A percentile compares a stretch with the other conserved stretches of the same genome.
Evolutionary conservation across 2,113 vertebrate species (phyloP).

Genomic region (Columbina picui): DNA sequence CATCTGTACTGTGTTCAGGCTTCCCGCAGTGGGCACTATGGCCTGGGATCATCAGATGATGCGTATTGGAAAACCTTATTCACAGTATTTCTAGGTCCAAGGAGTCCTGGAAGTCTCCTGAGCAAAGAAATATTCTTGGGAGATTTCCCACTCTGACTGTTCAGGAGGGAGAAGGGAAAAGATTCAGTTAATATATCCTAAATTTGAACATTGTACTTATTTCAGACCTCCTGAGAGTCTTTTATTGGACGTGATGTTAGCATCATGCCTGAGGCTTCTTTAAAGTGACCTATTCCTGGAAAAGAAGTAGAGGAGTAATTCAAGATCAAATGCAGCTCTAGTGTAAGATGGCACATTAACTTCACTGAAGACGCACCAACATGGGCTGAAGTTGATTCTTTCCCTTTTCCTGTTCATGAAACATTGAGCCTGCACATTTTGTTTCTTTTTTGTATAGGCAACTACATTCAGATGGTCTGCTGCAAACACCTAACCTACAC

Average conservation of each 20-base stretch:
- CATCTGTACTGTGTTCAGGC: neutral
- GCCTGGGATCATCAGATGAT: neutral
- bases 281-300: constrained; percentile 57
- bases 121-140: constrained; percentile 6
- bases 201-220: constrained; percentile 20
- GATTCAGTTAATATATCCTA: neutral
- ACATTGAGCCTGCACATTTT: neutral
- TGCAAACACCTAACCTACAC: neutral
- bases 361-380: neutral
- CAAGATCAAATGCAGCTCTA: constrained; percentile 16
- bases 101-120: neutral
- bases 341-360: constrained; percentile 15
- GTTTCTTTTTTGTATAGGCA: neutral
- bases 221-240: constrained; percentile 36
- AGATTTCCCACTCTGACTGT: neutral
- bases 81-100: neutral
- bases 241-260: constrained; percentile 11
- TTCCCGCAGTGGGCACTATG: neutral
- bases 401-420: neutral
- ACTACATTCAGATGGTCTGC: neutral
- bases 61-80: neutral
- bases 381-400: neutral
- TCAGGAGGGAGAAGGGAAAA: neutral
- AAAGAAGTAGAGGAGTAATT: constrained; percentile 55
- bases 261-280: constrained; percentile 34